Base-by-base conservation (phyloP, 2,888 invertebrate genomes). In the Caenorhabditis auriculariae region DNA sequence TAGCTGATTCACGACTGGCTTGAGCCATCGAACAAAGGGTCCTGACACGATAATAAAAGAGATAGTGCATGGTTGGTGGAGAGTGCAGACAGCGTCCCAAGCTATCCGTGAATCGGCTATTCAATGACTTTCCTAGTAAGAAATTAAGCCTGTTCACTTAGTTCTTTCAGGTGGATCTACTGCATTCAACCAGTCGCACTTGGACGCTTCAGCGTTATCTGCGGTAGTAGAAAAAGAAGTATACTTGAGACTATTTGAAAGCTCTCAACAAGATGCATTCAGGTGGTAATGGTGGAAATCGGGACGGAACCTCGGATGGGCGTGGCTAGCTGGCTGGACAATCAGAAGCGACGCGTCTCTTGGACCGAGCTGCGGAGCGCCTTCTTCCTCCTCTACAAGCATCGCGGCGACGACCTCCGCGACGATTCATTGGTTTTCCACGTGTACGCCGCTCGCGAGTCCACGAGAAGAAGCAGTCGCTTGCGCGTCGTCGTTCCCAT, bases 111-210 rank as follows among this genome's bases (percentile, higher is more conserved):
- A n/a, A n/a, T n/a, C n/a, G n/a, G n/a, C n/a, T n/a, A n/a, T n/a
- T n/a, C n/a, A n/a, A n/a, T n/a, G n/a, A n/a, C n/a, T n/a, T n/a
- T n/a, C n/a, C n/a, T n/a, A n/a, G n/a, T n/a, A n/a, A n/a, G n/a
- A n/a, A n/a, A n/a, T n/a, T n/a, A n/a, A n/a, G n/a, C n/a, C n/a
- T n/a, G n/a, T n/a, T n/a, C n/a, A n/a, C n/a, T n/a, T n/a, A n/a
- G n/a, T n/a, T n/a, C n/a, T n/a, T n/a, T n/a, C n/a, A n/a, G 74
- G 75, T 23, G 77, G 78, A 12, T 63, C 66, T 17, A 53, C 67
- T 12, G 59, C 72, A 24, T 55, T 77, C 51, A 78, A 77, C 48
- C 55, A 62, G 7, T 56, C 66, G 2, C 69, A 75, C 57, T 32
- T 78, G 24, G 63, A 74, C 49, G 56, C 76, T 17, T 61, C 69